Conservation (phyloP, 2,888 invertebrate species). For the Dione juno region DNA sequence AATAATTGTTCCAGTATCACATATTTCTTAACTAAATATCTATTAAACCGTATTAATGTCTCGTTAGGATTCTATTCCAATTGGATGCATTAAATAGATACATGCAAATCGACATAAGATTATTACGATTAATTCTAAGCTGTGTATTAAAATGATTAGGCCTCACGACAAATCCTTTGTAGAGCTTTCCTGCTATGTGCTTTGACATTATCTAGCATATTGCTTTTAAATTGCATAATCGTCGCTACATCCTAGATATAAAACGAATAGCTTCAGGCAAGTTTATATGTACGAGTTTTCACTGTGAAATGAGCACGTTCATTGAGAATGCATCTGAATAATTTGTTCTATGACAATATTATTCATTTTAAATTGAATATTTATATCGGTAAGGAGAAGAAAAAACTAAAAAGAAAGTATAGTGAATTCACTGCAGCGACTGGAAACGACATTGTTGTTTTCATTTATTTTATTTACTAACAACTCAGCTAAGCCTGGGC, state of each 20-base stretch:
- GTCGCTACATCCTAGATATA: conserved; percentile 15
- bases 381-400: conserved; percentile 30
- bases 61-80: conserved; percentile 25
- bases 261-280: background rate
- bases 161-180: conserved; percentile 40
- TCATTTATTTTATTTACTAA: conserved; percentile 39
- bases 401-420: conserved; percentile 31
- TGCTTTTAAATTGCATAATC: conserved; percentile 33
- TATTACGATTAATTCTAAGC: conserved; percentile 38
- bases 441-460: conserved; percentile 36
- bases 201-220: conserved; percentile 33
- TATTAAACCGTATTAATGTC: conserved; percentile 18
- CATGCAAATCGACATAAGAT: conserved; percentile 33
- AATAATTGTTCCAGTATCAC: background rate
- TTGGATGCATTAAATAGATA: conserved; percentile 28
- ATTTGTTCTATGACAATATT: conserved; percentile 11
- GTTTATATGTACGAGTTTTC: background rate
- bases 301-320: background rate
- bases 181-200: conserved; percentile 25
- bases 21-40: conserved; percentile 1
- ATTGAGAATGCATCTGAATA: conserved; percentile 14
- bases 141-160: conserved; percentile 36
- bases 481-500: conserved; percentile 20
- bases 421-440: conserved; percentile 34
- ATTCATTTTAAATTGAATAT: conserved; percentile 32